These are phyloP conservation scores for Melitaea athalia DNA, from an alignment of 2,888 invertebrate species.

Conservation along the genomic window DNA sequence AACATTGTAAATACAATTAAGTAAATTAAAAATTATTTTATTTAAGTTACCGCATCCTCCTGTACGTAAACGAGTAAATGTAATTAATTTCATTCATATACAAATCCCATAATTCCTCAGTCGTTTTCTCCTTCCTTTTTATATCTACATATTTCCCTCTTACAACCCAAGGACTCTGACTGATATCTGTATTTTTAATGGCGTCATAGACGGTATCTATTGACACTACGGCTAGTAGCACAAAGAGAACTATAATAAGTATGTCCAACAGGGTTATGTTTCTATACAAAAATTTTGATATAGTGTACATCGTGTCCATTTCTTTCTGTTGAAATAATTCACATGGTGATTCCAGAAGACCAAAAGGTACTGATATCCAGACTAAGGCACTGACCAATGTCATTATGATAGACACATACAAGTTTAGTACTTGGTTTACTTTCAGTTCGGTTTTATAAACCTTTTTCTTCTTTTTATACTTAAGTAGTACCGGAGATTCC, in stretches of 20 bases:
- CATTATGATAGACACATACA: constrained; percentile 53
- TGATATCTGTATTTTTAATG: constrained; percentile 52
- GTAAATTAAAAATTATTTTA: no score
- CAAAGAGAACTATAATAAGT: constrained; percentile 46
- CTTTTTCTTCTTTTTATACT: background rate
- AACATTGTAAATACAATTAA: no score
- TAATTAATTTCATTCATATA: no score
- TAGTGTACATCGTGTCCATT: constrained; percentile 38
- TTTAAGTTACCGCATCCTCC: no score
- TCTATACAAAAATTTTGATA: constrained; percentile 44
- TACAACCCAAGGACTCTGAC: constrained; percentile 55
- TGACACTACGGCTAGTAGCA: constrained; percentile 47
- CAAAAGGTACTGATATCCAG: constrained; percentile 56
- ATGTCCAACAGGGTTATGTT: constrained; percentile 50
- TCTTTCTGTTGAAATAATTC: constrained; percentile 46
- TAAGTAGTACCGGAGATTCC: background rate
- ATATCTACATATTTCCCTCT: constrained; percentile 48
- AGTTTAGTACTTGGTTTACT: constrained; percentile 46
- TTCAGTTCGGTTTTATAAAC: constrained; percentile 43
- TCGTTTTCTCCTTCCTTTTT: background rate
- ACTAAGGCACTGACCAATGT: constrained; percentile 51
- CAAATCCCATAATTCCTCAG: background rate
- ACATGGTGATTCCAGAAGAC: constrained; percentile 49
- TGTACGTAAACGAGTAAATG: no score
- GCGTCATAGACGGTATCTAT: constrained; percentile 49